Evolutionary conservation across 1,140 invertebrate species (phyloP).

Genomic region (Ephestia elutella): DNA sequence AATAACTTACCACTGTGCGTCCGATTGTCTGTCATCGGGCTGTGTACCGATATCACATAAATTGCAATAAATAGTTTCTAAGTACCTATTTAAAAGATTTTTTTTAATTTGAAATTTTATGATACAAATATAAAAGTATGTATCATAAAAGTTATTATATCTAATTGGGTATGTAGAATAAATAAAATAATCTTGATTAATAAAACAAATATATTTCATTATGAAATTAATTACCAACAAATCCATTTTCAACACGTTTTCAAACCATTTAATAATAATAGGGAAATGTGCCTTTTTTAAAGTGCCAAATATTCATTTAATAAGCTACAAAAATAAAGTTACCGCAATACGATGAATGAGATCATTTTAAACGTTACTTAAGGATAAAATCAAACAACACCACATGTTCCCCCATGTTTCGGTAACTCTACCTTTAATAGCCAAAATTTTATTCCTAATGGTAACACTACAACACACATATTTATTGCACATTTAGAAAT

Average conservation of each 20-base stretch:
- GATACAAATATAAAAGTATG: no score
- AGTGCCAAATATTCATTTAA: slow-evolving; percentile 71
- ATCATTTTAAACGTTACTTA: slow-evolving; percentile 51
- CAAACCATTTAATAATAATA: slow-evolving; percentile 72
- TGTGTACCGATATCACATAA: no score
- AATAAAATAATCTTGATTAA: slow-evolving; percentile 62
- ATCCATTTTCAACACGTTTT: slow-evolving; percentile 74
- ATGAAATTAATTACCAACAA: slow-evolving; percentile 76
- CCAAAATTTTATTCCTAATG: slow-evolving; percentile 69
- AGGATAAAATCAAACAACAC: slow-evolving; percentile 43
- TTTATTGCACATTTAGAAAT: slow-evolving; percentile 76
- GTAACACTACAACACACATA: slow-evolving; percentile 75
- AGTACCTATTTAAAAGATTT: no score
- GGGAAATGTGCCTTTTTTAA: slow-evolving; percentile 71
- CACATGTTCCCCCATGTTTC: slow-evolving; percentile 27
- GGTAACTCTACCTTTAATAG: slow-evolving; percentile 57
- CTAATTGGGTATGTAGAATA: slow-evolving; percentile 4
- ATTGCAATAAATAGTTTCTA: no score
- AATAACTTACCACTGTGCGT: no score
- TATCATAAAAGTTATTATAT: no score
- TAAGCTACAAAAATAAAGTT: slow-evolving; percentile 55
- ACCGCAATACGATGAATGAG: slow-evolving; percentile 57
- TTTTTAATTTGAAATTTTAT: no score
- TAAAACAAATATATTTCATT: slow-evolving; percentile 77
- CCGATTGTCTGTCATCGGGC: no score